Base-by-base conservation (phyloP, 2,797 vertebrate genomes). In the Phaenicophaeus curvirostris region DNA sequence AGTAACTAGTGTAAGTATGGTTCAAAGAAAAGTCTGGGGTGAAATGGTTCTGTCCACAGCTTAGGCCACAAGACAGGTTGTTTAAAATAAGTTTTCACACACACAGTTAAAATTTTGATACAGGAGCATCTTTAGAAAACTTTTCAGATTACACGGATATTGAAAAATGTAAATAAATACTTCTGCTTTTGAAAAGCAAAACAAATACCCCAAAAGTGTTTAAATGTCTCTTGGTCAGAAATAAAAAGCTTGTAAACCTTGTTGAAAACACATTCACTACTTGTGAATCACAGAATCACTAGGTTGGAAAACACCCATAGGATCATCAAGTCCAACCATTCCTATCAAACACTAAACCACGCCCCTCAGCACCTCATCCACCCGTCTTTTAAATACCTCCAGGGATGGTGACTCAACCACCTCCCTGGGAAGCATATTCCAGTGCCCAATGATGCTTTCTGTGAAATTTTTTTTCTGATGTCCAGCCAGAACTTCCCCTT, bases 201-300 rank as follows among this genome's bases (percentile, higher is more conserved):
- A 1, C 5, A 14, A 30, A 58, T 9, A 14, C 1, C 9, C 8
- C 4, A 37, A 63, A 62, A 0, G 0, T 2, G 8, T 25, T 77
- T 19, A 42, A 53, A 51, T 12, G 6, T 13, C 15, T 8, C 11
- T 35, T 23, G 8, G 7, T 42, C 11, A 72, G 9, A 57, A 55
- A 72, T 4, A 41, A 68, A 74, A 55, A 37, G 14, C 13, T 42
- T 20, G 15, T 1, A 79, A 21, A 81, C 6, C 27, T 69, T 48
- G 5, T 5, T 81, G 50, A 84, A 88, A 41, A 65, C 7, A 27
- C 8, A 58, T 8, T 75, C 3, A 39, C 39, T 39, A 39, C 39
- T 39, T 39, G 39, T 39, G 9, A 39, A 2, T 39, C 39, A 39
- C 39, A 39, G 39, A 39, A 39, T 39, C 39, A 39, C 39, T 39